Conservation (phyloP, 1,140 invertebrate genomes). For the Vanessa atalanta region DNA sequence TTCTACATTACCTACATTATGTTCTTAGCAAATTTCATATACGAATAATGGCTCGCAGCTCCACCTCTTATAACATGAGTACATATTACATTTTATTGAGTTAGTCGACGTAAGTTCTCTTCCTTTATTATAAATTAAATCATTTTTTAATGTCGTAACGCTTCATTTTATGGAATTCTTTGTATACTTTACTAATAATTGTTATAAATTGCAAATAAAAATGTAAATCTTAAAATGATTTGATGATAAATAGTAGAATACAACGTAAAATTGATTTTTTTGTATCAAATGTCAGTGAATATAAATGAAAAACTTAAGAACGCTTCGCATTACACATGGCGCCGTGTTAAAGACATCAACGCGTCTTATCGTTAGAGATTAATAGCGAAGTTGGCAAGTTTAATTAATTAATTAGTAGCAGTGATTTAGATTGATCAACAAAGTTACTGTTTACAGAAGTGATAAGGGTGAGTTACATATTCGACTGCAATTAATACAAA, state of each 20-base stretch:
- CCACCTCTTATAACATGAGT: no score
- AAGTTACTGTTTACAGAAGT: no score
- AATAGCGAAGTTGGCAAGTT: background rate
- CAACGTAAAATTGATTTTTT: background rate
- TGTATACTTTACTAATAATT: background rate
- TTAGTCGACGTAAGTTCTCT: no score
- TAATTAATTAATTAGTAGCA: background rate
- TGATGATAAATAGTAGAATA: background rate
- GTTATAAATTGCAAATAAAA: background rate
- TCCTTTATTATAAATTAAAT: no score
- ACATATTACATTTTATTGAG: no score
- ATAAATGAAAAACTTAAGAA: background rate
- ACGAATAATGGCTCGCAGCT: background rate
- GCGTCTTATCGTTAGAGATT: background rate
- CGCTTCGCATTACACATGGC: background rate
- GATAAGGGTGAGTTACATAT: no score
- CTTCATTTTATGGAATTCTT: background rate
- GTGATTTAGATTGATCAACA: no score
- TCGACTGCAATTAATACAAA: no score
- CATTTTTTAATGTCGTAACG: background rate
- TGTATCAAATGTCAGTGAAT: background rate
- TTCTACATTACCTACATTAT: background rate
- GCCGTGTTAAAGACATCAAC: constrained; percentile 27
- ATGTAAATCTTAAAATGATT: background rate
- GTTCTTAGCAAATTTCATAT: background rate